Conservation (phyloP, 2,888 invertebrate genomes). For the Thymelicus acteon region DNA sequence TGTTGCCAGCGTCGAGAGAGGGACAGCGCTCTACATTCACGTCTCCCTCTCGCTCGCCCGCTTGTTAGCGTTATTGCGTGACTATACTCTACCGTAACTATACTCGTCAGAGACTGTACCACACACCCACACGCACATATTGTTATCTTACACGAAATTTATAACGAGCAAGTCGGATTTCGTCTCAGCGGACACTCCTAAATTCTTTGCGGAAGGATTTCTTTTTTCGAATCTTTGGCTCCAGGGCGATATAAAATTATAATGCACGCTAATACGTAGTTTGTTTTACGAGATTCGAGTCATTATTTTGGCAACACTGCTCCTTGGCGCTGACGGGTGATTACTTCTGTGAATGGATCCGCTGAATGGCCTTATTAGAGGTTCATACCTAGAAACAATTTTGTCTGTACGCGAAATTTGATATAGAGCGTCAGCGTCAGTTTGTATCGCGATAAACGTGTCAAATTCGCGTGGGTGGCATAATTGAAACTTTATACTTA, state of each 20-base stretch:
- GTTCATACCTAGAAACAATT: conserved; percentile 36
- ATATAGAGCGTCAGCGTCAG: conserved; percentile 31
- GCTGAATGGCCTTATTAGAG: conserved; percentile 46
- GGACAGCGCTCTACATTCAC: conserved; percentile 62
- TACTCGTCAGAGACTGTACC: conserved; percentile 81
- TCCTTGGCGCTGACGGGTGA: conserved; percentile 54
- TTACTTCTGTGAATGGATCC: conserved; percentile 57
- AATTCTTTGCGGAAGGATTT: conserved; percentile 81
- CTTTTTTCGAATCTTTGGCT: conserved; percentile 64
- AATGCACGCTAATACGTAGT: conserved; percentile 61
- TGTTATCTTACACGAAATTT: conserved; percentile 84
- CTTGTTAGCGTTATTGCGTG: conserved; percentile 85
- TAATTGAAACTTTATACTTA: conserved; percentile 11
- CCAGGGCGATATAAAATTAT: conserved; percentile 71
- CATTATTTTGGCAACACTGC: conserved; percentile 70
- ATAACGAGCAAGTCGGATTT: conserved; percentile 82
- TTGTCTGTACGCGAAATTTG: conserved; percentile 39
- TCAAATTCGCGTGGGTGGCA: conserved; percentile 13
- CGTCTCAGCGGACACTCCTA: conserved; percentile 78
- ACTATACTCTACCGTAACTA: conserved; percentile 67
- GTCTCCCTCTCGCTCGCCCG: conserved; percentile 65
- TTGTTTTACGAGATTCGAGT: conserved; percentile 62
- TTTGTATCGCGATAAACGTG: conserved; percentile 28
- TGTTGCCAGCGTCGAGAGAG: conserved; percentile 73
- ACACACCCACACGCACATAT: conserved; percentile 81